Evolutionary conservation across 2,113 vertebrate species (phyloP), one percentile per base, ranked within the genome.

Genomic region (Chloroceryle aenea): DNA sequence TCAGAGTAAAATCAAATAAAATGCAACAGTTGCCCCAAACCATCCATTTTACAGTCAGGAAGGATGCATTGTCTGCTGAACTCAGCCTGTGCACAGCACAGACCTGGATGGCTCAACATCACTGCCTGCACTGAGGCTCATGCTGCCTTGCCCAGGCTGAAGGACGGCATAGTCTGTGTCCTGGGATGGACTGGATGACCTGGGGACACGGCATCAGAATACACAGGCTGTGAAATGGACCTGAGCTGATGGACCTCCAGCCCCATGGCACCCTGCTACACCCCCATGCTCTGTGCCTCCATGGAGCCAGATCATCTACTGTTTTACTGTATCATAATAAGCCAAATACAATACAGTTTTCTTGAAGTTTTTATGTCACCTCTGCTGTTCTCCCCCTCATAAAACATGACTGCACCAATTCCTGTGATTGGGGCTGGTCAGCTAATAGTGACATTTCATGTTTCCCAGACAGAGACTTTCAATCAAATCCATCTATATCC

Each of bases 331-430:
- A 27, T 42, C 73, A 13, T 29, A 45, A 40, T 34, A 52, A 72
- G 42, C 21, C 13, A 61, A 8, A 1, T 12, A 29, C 61, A 45
- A 29, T 16, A 34, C 27, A 27, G 30, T 78, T 79, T 95, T 55
- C 73, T 78, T 72, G 52, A 78, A 59, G 40, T 56, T 95, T 90
- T 77, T 75, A 19, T 93, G 84, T 58, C 56, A 85, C 55, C 76
- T 90, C 89, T 90, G 47, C 52, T 38, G 34, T 67, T 95, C 48
- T 86, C 21, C 58, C 68, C 43, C 43, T 73, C 72, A 43, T 76
- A 89, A 96, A 88, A 71, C 64, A 72, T 43, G 68, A 93, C 91
- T 97, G 95, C 81, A 94, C 69, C 90, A 89, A 85, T 77, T 72
- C 10, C 52, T 50, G 29, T 58, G 43, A 8, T 14, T 61, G 8